A percentile compares a stretch with the other conserved stretches of the same genome.
Conservation (phyloP, 2,113 vertebrate genomes). For the Corvus cornix region DNA sequence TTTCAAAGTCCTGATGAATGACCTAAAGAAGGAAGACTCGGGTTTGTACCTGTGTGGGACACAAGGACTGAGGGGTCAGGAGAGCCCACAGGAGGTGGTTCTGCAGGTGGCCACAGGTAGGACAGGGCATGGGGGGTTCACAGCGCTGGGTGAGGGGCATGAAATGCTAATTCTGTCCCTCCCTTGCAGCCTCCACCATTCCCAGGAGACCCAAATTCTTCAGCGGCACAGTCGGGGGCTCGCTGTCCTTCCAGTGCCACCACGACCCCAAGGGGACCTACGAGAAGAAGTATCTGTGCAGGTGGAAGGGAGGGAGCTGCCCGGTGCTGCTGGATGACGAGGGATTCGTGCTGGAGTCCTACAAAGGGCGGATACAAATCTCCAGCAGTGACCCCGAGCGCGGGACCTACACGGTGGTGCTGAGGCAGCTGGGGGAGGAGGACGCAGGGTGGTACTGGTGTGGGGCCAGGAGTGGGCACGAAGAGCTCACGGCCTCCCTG, state of each 20-base stretch:
- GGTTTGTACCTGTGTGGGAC: constrained; percentile 58
- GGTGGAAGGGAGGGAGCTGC: constrained; percentile 21
- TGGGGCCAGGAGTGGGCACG: background rate
- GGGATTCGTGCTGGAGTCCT: constrained; percentile 9
- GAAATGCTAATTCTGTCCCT: background rate
- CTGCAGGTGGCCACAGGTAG: constrained; percentile 49
- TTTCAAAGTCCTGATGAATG: constrained; percentile 47
- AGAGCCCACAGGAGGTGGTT: background rate
- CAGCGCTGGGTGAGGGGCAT: rapidly evolving
- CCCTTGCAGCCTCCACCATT: background rate
- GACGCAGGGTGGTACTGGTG: constrained; percentile 63
- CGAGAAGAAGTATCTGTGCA: constrained; percentile 14
- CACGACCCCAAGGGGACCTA: background rate
- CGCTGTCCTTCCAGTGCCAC: background rate
- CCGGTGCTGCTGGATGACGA: background rate
- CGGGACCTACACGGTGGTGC: background rate
- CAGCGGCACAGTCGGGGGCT: background rate
- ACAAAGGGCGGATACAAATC: background rate
- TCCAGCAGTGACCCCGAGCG: background rate
- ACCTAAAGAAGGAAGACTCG: background rate
- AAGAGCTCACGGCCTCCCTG: background rate
- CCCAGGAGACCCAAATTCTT: background rate
- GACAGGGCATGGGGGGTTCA: background rate
- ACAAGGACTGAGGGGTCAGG: rapidly evolving
- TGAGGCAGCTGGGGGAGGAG: constrained; percentile 11